These are phyloP conservation scores for Trichomalopsis sarcophagae DNA, from an alignment of 1,140 invertebrate genomes.

Conservation along the genomic window DNA sequence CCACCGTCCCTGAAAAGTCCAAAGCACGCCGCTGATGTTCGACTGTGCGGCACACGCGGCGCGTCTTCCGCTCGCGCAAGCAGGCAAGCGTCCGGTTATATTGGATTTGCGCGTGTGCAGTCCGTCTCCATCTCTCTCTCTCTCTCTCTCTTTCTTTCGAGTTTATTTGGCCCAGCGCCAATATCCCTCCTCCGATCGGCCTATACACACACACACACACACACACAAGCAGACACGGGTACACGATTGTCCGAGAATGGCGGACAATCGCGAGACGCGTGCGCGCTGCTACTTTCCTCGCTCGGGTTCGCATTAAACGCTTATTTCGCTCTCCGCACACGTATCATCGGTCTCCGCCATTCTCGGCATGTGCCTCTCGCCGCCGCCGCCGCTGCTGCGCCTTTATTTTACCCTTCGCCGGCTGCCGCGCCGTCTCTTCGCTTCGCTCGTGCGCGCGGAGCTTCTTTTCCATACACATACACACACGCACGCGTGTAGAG, in stretches of 20 bases:
- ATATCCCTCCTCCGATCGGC: neutral
- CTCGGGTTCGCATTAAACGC: constrained; percentile 36
- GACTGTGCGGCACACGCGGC: neutral
- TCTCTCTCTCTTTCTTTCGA: neutral
- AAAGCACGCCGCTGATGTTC: neutral
- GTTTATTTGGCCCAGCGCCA: constrained; percentile 41
- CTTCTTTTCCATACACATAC: constrained; percentile 33
- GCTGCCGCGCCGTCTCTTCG: constrained; percentile 4
- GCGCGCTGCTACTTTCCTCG: neutral
- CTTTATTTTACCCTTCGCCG: constrained; percentile 46
- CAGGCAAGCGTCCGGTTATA: constrained; percentile 11
- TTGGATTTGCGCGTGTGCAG: constrained; percentile 23
- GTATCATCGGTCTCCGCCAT: constrained; percentile 50
- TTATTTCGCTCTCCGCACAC: constrained; percentile 50
- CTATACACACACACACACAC: neutral
- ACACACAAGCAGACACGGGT: neutral
- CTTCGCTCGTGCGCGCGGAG: constrained; percentile 9
- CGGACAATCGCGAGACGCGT: constrained; percentile 42
- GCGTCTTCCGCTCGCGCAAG: neutral
- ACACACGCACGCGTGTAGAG: neutral
- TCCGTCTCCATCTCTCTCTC: neutral
- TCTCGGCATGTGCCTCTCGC: constrained; percentile 39
- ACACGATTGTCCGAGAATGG: neutral
- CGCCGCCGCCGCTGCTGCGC: constrained; percentile 10
- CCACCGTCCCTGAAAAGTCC: too few relatives aligned